These are phyloP conservation scores for Himantopus leucocephalus DNA, from an alignment of 2,113 vertebrate genomes.

Conservation along the genomic window DNA sequence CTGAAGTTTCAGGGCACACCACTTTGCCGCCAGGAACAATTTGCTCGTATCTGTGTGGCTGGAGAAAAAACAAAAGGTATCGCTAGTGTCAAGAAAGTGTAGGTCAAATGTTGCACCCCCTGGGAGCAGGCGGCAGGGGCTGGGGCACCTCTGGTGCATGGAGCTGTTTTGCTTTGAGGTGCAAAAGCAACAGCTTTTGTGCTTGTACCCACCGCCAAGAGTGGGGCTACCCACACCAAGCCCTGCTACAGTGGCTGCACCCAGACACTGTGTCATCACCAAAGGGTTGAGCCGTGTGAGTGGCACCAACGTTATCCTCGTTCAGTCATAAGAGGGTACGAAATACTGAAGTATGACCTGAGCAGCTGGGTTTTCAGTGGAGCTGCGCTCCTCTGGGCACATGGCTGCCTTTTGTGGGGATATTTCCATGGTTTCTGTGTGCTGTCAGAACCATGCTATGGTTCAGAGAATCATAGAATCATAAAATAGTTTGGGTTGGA, in stretches of 20 bases:
- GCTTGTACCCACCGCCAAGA: background rate
- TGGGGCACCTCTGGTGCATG: background rate
- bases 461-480: background rate
- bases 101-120: background rate
- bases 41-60: background rate
- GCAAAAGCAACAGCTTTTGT: background rate
- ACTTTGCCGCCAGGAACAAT: background rate
- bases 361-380: background rate
- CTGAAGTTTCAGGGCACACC: background rate
- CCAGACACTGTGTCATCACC: no score
- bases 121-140: rapidly evolving
- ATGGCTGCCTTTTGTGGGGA: background rate
- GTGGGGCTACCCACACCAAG: background rate
- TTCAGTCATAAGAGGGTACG: background rate
- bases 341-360: background rate
- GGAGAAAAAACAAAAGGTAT: background rate
- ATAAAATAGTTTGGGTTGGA: background rate
- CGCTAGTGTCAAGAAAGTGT: background rate
- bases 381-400: background rate
- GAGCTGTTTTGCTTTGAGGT: background rate
- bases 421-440: background rate
- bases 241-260: background rate
- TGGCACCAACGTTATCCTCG: background rate
- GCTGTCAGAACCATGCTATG: background rate
- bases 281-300: rapidly evolving